Conservation (phyloP, 2,113 vertebrate genomes). For the Thamnophis sirtalis region DNA sequence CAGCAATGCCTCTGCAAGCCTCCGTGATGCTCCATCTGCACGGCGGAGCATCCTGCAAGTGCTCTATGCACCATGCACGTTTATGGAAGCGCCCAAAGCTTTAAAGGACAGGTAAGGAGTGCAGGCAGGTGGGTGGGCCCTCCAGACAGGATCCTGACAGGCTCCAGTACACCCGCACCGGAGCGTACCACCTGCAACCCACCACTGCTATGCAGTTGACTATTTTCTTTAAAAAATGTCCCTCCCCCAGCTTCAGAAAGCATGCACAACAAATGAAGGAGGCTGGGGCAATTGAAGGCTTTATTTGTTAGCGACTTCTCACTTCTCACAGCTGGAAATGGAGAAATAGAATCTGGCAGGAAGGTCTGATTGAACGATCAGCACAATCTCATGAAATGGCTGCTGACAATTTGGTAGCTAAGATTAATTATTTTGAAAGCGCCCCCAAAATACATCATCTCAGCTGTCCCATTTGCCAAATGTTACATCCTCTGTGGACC, state of each 20-base stretch:
- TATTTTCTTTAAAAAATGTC: neutral
- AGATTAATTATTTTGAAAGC: neutral
- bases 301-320: neutral
- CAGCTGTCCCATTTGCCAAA: neutral
- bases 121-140: too few relatives aligned
- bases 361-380: neutral
- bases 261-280: neutral
- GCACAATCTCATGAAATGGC: neutral
- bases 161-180: too few relatives aligned
- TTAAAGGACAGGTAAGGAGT: too few relatives aligned
- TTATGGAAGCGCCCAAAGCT: too few relatives aligned
- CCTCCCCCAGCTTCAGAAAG: neutral
- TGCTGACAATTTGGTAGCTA: neutral
- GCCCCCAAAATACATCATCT: neutral
- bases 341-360: neutral
- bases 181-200: too few relatives aligned
- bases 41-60: too few relatives aligned
- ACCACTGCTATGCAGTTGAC: neutral
- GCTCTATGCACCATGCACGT: too few relatives aligned
- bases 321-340: neutral
- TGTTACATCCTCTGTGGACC: neutral
- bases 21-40: too few relatives aligned
- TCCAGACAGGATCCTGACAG: too few relatives aligned
- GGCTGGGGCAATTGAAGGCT: neutral
- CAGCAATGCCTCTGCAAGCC: too few relatives aligned